These are phyloP conservation scores for Cephus sareptanus DNA, from an alignment of 2,888 invertebrate species.

Conservation along the genomic window DNA sequence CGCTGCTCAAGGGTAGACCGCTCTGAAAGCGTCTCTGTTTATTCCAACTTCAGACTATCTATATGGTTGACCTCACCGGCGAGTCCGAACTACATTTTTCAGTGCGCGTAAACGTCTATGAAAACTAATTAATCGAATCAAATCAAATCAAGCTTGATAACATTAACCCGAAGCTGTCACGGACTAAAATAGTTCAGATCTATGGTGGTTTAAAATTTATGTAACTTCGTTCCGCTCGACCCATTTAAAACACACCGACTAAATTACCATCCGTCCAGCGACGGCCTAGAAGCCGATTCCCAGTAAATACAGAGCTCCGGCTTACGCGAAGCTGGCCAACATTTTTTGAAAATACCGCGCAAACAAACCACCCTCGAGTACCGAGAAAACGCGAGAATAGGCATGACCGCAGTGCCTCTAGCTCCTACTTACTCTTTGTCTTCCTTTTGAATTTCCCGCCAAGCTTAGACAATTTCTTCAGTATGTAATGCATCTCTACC, in stretches of 20 bases:
- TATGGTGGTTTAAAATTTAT: slow-evolving; percentile 36
- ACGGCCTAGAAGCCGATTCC: background rate
- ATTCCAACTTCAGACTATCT: slow-evolving; percentile 38
- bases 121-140: slow-evolving; percentile 43
- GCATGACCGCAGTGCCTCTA: background rate
- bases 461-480: background rate
- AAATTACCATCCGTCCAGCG: background rate
- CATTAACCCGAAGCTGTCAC: slow-evolving; percentile 41
- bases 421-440: background rate
- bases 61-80: slow-evolving; percentile 35
- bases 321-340: background rate
- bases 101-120: slow-evolving; percentile 26
- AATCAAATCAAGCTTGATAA: slow-evolving; percentile 43
- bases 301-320: background rate
- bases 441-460: background rate
- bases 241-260: slow-evolving; percentile 24
- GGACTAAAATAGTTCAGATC: slow-evolving; percentile 53
- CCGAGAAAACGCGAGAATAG: background rate
- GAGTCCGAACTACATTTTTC: slow-evolving; percentile 43
- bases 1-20: background rate
- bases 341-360: background rate
- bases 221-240: slow-evolving; percentile 29
- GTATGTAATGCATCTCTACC: background rate
- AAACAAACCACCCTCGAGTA: background rate
- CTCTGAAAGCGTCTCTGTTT: background rate